These are phyloP conservation scores for Sthenelais limicola DNA, from an alignment of 2,888 invertebrate species.

Conservation along the genomic window DNA sequence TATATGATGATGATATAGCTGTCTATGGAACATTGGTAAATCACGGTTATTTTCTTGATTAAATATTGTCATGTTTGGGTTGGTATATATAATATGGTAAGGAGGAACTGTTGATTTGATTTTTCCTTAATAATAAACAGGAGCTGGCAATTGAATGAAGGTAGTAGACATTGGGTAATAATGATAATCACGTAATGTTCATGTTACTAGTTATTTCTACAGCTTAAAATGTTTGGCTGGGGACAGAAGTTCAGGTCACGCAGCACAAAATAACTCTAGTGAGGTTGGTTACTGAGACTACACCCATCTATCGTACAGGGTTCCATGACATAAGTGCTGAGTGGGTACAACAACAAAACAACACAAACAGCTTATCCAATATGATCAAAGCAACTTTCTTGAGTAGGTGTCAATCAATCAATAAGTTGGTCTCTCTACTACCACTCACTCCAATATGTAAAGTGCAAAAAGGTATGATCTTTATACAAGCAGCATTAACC, in stretches of 20 bases:
- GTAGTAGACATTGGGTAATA: too few relatives aligned
- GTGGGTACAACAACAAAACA: slow-evolving; percentile 26
- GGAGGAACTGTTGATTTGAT: too few relatives aligned
- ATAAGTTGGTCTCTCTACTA: background rate
- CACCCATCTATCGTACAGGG: slow-evolving; percentile 29
- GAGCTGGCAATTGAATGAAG: too few relatives aligned
- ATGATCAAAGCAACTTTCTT: slow-evolving; percentile 1
- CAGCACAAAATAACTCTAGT: slow-evolving; percentile 18
- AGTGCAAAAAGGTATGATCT: too few relatives aligned
- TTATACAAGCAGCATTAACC: slow-evolving; percentile 14
- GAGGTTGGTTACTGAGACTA: slow-evolving; percentile 16
- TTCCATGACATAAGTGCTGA: background rate
- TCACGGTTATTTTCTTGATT: too few relatives aligned
- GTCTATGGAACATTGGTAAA: too few relatives aligned
- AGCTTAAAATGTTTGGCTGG: slow-evolving; percentile 15
- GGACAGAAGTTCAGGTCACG: background rate
- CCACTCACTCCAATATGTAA: background rate
- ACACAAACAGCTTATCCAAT: slow-evolving; percentile 14
- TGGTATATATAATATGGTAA: too few relatives aligned
- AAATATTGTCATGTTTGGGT: too few relatives aligned
- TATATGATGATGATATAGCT: too few relatives aligned
- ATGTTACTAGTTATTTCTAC: slow-evolving; percentile 22
- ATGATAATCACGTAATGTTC: too few relatives aligned
- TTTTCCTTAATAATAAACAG: too few relatives aligned
- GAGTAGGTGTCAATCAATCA: background rate